Percentiles rank a stretch among this genome's conserved stretches.
phyloP scores from a whole-genome alignment of 1,140 invertebrate genomes.

The Agraylea sexmaculata region DNA sequence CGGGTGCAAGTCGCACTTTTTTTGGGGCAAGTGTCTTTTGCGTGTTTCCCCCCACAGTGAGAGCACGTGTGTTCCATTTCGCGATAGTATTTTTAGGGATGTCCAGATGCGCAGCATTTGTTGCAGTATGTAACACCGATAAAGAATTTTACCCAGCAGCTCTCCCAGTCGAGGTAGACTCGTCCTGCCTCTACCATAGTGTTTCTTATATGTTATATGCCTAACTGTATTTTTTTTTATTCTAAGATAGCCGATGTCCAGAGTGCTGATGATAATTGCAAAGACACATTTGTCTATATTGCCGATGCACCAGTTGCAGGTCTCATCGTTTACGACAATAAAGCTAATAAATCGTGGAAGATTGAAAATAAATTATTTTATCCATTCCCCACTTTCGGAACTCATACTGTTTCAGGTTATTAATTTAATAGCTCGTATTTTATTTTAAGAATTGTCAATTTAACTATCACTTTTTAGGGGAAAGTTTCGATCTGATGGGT shows the following conservation, averaged over 20 bases:
- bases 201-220: no score
- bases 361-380: conserved; percentile 56
- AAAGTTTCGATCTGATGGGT: conserved; percentile 62
- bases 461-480: conserved; percentile 29
- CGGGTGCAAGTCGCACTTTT: no score
- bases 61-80: no score
- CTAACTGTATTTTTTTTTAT: no score
- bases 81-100: no score
- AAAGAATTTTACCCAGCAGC: no score
- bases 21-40: no score
- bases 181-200: no score
- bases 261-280: conserved; percentile 33
- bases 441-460: neutral
- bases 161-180: no score
- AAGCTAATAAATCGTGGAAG: conserved; percentile 46
- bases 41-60: no score
- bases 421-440: conserved; percentile 1
- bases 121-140: no score
- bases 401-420: conserved; percentile 50
- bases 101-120: no score
- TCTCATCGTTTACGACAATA: conserved; percentile 55
- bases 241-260: conserved; percentile 33
- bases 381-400: conserved; percentile 54
- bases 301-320: conserved; percentile 57
- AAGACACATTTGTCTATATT: conserved; percentile 55